phyloP scores from a whole-genome alignment of 2,888 invertebrate species.

The Emmelina monodactyla region DNA sequence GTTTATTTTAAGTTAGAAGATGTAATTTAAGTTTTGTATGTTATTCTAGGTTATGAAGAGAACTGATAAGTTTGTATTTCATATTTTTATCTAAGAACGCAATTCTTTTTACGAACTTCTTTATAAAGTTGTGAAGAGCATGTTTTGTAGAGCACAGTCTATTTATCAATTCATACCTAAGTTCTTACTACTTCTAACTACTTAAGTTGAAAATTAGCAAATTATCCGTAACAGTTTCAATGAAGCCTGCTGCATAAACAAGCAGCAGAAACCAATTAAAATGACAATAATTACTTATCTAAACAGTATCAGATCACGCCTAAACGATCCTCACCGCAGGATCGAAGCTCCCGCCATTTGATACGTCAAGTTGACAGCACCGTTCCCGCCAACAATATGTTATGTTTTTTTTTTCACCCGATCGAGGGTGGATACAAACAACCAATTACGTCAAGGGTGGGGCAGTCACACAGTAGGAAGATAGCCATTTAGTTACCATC shows the following conservation, averaged over 20 bases:
- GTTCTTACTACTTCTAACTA: too few relatives aligned
- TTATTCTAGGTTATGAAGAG: background rate
- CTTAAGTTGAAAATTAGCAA: too few relatives aligned
- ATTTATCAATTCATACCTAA: too few relatives aligned
- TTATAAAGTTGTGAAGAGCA: too few relatives aligned
- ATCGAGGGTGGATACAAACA: conserved; percentile 64
- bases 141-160: too few relatives aligned
- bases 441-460: conserved; percentile 60
- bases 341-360: conserved; percentile 42
- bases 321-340: conserved; percentile 52
- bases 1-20: too few relatives aligned
- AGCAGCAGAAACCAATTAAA: background rate
- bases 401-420: conserved; percentile 54
- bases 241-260: too few relatives aligned
- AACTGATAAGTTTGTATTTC: background rate
- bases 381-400: conserved; percentile 63
- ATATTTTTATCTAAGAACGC: too few relatives aligned
- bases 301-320: conserved; percentile 28
- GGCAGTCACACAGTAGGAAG: conserved; percentile 45
- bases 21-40: background rate
- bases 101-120: too few relatives aligned
- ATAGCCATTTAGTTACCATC: conserved; percentile 55
- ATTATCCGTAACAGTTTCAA: too few relatives aligned
- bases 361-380: conserved; percentile 45
- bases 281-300: conserved; percentile 4